Evolutionary conservation across 2,113 vertebrate species (phyloP).

Genomic region (Pterocles gutturalis): DNA sequence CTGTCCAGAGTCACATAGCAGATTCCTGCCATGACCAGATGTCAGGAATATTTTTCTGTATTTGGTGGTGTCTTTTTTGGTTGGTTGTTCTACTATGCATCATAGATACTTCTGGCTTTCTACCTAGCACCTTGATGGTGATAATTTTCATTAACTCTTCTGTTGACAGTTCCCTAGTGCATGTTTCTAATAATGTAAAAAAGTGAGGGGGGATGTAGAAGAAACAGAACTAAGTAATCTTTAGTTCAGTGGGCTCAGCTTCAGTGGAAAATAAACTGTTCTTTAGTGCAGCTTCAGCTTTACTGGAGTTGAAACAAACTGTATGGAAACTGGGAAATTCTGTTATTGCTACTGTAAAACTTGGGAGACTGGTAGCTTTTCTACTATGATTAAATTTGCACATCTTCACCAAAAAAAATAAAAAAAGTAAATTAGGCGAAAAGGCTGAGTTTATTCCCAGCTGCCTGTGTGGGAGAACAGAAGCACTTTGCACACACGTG

Average conservation of each 20-base stretch:
- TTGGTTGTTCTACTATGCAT: neutral
- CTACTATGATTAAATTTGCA: neutral
- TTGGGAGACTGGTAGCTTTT: neutral
- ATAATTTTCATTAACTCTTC: neutral
- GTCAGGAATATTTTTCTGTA: neutral
- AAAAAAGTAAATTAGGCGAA: neutral
- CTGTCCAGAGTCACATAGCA: neutral
- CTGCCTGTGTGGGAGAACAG: neutral
- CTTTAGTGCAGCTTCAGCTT: accelerated
- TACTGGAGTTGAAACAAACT: neutral
- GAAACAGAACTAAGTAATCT: neutral
- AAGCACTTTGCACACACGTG: neutral
- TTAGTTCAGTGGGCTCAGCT: neutral
- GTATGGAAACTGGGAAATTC: neutral
- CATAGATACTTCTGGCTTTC: neutral
- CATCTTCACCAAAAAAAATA: neutral
- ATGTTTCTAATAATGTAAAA: neutral
- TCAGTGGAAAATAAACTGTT: neutral
- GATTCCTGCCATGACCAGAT: neutral
- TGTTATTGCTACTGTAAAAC: neutral
- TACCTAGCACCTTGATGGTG: neutral
- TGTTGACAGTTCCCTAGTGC: neutral
- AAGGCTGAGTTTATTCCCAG: neutral
- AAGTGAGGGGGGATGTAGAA: neutral
- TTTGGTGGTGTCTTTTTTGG: neutral